These are phyloP conservation scores for Torymus tubicola DNA, from an alignment of 2,888 invertebrate genomes.

Conservation along the genomic window DNA sequence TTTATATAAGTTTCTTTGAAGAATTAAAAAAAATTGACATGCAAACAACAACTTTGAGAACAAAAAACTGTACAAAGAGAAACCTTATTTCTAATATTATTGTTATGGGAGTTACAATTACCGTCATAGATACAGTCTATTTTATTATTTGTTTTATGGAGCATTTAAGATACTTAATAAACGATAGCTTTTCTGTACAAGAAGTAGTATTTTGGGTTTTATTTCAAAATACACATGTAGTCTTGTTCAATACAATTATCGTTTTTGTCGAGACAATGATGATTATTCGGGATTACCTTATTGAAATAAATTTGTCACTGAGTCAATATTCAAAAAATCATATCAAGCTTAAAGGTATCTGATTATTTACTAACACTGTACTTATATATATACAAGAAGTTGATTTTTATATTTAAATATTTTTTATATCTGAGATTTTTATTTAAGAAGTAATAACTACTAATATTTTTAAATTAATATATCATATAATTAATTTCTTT, in stretches of 20 bases:
- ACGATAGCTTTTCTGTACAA: background rate
- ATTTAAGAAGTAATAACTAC: background rate
- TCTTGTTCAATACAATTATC: background rate
- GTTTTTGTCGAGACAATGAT: slow-evolving; percentile 10
- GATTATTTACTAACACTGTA: background rate
- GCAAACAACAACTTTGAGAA: background rate
- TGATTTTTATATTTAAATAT: background rate
- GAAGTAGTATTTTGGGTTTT: slow-evolving; percentile 3
- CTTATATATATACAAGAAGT: background rate
- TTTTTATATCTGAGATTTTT: background rate
- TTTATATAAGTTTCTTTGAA: background rate
- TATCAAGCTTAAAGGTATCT: slow-evolving; percentile 11
- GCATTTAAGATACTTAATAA: slow-evolving; percentile 22
- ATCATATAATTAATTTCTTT: background rate
- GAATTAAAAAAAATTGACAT: background rate
- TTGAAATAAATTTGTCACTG: slow-evolving; percentile 22
- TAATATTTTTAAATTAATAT: background rate
- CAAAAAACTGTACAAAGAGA: background rate
- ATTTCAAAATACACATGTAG: background rate
- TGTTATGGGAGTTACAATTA: background rate
- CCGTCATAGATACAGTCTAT: background rate
- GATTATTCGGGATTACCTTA: background rate
- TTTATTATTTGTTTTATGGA: slow-evolving; percentile 17
- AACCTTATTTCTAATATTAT: background rate
- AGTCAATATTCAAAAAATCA: background rate